Evolutionary conservation across 2,113 vertebrate genomes (phyloP).

Genomic region (Anas platyrhynchos): DNA sequence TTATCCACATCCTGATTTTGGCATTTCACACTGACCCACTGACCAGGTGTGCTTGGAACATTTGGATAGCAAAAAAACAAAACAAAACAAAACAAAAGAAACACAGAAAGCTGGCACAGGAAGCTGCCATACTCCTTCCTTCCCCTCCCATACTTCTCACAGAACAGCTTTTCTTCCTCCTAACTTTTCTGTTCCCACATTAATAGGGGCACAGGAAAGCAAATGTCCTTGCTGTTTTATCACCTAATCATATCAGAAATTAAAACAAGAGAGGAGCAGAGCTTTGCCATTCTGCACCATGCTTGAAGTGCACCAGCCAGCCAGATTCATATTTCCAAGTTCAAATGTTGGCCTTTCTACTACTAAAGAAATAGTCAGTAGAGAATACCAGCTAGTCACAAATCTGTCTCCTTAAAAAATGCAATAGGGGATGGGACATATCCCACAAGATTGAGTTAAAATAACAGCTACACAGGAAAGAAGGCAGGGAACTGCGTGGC

Average conservation of each 20-base stretch:
- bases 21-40: not conserved
- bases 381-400: not conserved
- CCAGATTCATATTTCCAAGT: not conserved
- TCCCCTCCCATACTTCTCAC: not conserved
- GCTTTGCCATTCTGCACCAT: not conserved
- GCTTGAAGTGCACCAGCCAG: not conserved
- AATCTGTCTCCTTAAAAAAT: not conserved
- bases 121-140: not conserved
- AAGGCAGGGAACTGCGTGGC: not conserved
- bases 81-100: not conserved
- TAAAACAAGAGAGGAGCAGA: not conserved
- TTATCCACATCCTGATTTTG: not conserved
- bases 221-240: not conserved
- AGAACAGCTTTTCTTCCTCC: not conserved
- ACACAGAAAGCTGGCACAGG: not conserved
- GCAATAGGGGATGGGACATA: not conserved
- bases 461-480: slow-evolving; percentile 18
- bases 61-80: not conserved
- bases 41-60: accelerated
- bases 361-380: not conserved
- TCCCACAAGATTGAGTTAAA: slow-evolving; percentile 16
- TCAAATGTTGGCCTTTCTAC: not conserved
- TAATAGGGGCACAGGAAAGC: accelerated
- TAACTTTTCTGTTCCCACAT: not conserved
- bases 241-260: not conserved